phyloP scores from a whole-genome alignment of 2,113 vertebrate species.

The Pollachius pollachius region DNA sequence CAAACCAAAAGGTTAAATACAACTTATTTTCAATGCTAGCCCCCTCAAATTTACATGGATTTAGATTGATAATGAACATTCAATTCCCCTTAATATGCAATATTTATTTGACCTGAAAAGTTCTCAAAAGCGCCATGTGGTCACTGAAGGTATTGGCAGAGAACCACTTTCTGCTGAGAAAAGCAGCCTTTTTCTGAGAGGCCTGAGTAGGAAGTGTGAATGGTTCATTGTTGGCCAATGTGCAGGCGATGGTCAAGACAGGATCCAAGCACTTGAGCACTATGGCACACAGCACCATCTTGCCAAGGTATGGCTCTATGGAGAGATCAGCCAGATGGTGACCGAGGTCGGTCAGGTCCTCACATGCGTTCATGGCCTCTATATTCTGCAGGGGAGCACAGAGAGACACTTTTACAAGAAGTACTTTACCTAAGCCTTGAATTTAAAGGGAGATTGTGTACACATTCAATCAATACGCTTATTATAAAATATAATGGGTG shows the following conservation, averaged over 20 bases:
- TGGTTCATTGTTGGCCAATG: slow-evolving; percentile 88
- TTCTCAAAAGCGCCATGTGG: slow-evolving; percentile 93
- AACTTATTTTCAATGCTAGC: no score
- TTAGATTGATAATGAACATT: no score
- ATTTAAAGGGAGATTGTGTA: no score
- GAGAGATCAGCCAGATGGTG: slow-evolving; percentile 90
- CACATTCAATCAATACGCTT: no score
- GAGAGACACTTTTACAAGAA: neutral
- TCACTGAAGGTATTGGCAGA: slow-evolving; percentile 88
- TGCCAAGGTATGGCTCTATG: slow-evolving; percentile 92
- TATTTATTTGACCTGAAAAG: slow-evolving; percentile 83
- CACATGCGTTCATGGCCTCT: slow-evolving; percentile 91
- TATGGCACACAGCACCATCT: slow-evolving; percentile 93
- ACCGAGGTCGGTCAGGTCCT: slow-evolving; percentile 92
- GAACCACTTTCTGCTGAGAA: slow-evolving; percentile 84
- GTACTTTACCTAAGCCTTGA: no score
- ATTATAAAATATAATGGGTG: no score
- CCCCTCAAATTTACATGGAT: no score
- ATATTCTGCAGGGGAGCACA: slow-evolving; percentile 73
- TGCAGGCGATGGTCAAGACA: slow-evolving; percentile 92
- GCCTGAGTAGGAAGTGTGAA: slow-evolving; percentile 85
- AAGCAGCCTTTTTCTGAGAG: slow-evolving; percentile 84
- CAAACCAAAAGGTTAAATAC: no score
- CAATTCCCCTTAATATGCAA: neutral
- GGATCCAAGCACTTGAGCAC: slow-evolving; percentile 95